Evolutionary conservation across 2,888 invertebrate genomes (phyloP), one percentile per base, ranked within the genome.

Genomic region (Dioctria linearis): DNA sequence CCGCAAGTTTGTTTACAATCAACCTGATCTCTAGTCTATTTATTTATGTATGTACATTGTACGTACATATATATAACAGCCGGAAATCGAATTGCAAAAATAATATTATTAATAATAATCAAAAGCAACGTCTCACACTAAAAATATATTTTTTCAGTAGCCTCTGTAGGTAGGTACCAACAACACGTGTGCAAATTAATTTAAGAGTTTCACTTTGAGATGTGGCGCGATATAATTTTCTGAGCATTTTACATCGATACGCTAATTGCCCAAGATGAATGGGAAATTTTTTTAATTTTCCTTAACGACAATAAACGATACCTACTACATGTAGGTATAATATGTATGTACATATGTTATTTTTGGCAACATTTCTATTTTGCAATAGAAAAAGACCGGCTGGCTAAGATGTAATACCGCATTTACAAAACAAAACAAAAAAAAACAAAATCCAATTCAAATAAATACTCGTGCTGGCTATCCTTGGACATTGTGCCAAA

Each of bases 401-500:
- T 46, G 49, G 49, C 25, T 2, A 2, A 25, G 25, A 25, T 25
- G 54, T 42, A 51, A 78, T 66, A 78, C 42, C 66, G 54, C 57
- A 71, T 25, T 65, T 54, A 49, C 13, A 51, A 66, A 78, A 66
- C 51, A 65, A 78, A 66, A 66, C 39, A 42, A 54, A 78, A 59
- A 42, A 46, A 76, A 39, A 43, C 40, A 54, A 57, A 39, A 9
- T 65, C 51, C 51, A 63, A 78, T 73, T 73, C 54, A 40, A 73
- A 51, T 25, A 25, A 61, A 46, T 76, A 49, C 76, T 76, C 76
- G 61, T 63, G 76, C 63, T 43, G 57, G n/a, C 40, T 80, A 65
- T 80, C 80, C 80, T 80, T 80, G 80, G 80, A 71, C 39, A 73
- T 61, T 71, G 73, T 80, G 80, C 80, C 80, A 80, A 71, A 63